Evolutionary conservation across 2,888 invertebrate species (phyloP).

Genomic region (Drosophila aldrichi): DNA sequence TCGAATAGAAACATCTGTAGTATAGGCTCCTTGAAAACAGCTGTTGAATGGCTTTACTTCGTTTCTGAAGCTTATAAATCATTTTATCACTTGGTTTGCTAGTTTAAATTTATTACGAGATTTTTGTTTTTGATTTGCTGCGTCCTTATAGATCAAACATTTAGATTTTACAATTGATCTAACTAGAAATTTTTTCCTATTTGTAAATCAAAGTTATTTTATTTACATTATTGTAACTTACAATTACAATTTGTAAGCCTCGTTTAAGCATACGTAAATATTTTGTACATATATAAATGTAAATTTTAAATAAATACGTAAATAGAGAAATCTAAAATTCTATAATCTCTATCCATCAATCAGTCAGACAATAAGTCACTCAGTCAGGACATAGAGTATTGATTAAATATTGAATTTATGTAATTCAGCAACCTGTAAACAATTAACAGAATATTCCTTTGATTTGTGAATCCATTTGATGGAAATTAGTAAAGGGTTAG

Average conservation of each 20-base stretch:
- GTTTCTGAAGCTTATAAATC: background rate
- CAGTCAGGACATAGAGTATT: background rate
- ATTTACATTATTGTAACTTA: no score
- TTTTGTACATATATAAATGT: no score
- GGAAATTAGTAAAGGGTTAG: conserved; percentile 13
- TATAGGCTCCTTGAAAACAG: background rate
- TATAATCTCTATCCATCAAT: background rate
- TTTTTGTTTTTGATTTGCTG: no score
- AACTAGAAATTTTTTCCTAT: no score
- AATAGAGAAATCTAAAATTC: background rate
- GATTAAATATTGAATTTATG: background rate
- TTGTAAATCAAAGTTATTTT: no score
- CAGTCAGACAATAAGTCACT: background rate
- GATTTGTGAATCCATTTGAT: conserved; percentile 13
- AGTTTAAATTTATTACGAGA: no score
- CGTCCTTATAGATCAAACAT: background rate
- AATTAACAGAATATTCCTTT: background rate
- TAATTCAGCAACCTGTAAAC: background rate
- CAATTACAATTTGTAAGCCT: no score
- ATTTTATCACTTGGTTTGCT: background rate
- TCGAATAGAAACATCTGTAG: no score
- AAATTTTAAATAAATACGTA: no score
- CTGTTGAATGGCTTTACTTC: background rate
- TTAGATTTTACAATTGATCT: background rate
- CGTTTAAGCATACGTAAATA: no score